phyloP scores from a whole-genome alignment of 2,888 invertebrate species.

The Pheosia gnoma region DNA sequence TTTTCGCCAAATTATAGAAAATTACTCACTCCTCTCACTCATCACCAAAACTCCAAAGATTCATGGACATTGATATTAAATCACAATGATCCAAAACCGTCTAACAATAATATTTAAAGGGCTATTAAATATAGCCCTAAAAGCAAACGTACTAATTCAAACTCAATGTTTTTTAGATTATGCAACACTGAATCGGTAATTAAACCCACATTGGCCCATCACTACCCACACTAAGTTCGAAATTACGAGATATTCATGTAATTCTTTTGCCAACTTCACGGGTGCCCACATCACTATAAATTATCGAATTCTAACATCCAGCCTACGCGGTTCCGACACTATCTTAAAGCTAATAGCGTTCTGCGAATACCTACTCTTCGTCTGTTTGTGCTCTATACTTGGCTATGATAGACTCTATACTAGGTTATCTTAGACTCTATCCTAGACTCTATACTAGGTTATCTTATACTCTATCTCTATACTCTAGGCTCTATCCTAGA shows the following conservation, averaged over 20 bases:
- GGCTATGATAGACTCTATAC: too few relatives aligned
- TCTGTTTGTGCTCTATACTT: too few relatives aligned
- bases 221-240: slow-evolving; percentile 1
- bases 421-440: too few relatives aligned
- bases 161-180: background rate
- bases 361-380: too few relatives aligned
- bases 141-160: background rate
- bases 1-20: too few relatives aligned
- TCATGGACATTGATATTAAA: too few relatives aligned
- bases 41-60: too few relatives aligned
- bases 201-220: slow-evolving; percentile 6
- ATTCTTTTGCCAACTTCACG: slow-evolving; percentile 28
- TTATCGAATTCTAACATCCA: slow-evolving; percentile 40
- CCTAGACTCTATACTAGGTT: too few relatives aligned
- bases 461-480: too few relatives aligned
- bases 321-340: slow-evolving; percentile 49
- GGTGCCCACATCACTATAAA: slow-evolving; percentile 25
- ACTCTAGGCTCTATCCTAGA: too few relatives aligned
- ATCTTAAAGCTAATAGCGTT: slow-evolving; percentile 4
- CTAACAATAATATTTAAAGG: background rate
- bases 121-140: background rate
- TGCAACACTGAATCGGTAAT: slow-evolving; percentile 4
- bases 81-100: too few relatives aligned
- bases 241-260: slow-evolving; percentile 3
- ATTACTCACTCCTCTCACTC: too few relatives aligned